Conservation (phyloP, 2,797 vertebrate species). For the Mus caroli region DNA sequence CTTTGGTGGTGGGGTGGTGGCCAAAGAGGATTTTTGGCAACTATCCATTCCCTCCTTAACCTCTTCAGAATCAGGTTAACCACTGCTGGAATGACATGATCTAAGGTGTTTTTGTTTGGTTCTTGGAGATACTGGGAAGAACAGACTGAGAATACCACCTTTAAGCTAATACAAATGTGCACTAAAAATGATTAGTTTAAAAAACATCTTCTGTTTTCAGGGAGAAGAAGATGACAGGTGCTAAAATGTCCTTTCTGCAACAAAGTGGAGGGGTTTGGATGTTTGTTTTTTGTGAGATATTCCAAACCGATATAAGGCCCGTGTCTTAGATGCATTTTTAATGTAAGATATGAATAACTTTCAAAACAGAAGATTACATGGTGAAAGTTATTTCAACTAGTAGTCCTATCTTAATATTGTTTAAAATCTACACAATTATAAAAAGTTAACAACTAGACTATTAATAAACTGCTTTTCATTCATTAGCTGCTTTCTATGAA, state of each 20-base stretch:
- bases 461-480: conserved; percentile 58
- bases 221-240: neutral
- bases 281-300: conserved; percentile 14
- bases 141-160: neutral
- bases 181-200: neutral
- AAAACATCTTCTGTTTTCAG: conserved; percentile 23
- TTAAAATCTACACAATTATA: conserved; percentile 17
- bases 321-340: neutral
- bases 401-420: conserved; percentile 22
- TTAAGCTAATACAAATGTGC: neutral
- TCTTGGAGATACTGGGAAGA: conserved; percentile 8
- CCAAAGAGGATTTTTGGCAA: conserved; percentile 82
- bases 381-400: neutral
- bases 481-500: neutral
- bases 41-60: conserved; percentile 68
- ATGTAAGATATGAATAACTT: conserved; percentile 10
- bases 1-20: conserved; percentile 37
- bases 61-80: conserved; percentile 76
- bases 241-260: neutral
- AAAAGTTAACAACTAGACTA: conserved; percentile 46
- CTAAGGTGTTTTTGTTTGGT: conserved; percentile 68
- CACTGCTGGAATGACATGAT: conserved; percentile 46
- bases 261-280: neutral
- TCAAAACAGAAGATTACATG: conserved; percentile 33
- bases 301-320: neutral